Conservation (phyloP, 2,113 vertebrate genomes). For the Paracanthobrama guichenoti region DNA sequence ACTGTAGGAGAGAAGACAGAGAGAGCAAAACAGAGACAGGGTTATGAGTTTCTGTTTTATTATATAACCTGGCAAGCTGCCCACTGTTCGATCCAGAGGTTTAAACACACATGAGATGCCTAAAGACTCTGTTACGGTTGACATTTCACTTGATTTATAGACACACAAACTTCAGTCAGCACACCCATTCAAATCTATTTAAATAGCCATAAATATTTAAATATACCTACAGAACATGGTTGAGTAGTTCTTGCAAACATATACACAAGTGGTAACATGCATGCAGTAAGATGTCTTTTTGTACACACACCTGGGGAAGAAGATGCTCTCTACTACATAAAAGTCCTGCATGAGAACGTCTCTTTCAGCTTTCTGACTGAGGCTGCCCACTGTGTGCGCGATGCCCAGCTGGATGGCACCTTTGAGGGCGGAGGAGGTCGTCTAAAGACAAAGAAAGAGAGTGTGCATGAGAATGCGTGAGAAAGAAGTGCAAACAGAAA, state of each 20-base stretch:
- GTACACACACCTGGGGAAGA: constrained; percentile 84
- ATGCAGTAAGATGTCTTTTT: neutral
- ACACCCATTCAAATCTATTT: neutral
- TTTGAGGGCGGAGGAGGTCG: constrained; percentile 89
- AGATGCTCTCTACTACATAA: constrained; percentile 94
- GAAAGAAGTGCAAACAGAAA: neutral
- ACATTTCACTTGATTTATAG: neutral
- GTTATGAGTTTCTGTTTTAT: neutral
- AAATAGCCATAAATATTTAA: neutral
- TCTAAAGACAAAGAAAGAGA: constrained; percentile 69
- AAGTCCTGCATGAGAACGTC: constrained; percentile 98
- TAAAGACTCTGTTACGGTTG: neutral
- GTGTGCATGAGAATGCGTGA: neutral
- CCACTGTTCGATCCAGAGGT: neutral
- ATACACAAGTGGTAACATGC: neutral
- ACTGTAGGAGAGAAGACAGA: constrained; percentile 63
- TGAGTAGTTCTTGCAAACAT: neutral
- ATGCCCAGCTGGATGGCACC: constrained; percentile 95
- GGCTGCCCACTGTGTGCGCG: constrained; percentile 89
- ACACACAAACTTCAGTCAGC: neutral
- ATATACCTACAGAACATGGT: neutral
- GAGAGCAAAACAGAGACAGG: neutral
- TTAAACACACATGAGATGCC: neutral
- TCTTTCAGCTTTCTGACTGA: constrained; percentile 90
- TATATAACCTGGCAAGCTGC: neutral